Conservation (phyloP, 2,888 invertebrate species). For the Drosophila prostipennis region DNA sequence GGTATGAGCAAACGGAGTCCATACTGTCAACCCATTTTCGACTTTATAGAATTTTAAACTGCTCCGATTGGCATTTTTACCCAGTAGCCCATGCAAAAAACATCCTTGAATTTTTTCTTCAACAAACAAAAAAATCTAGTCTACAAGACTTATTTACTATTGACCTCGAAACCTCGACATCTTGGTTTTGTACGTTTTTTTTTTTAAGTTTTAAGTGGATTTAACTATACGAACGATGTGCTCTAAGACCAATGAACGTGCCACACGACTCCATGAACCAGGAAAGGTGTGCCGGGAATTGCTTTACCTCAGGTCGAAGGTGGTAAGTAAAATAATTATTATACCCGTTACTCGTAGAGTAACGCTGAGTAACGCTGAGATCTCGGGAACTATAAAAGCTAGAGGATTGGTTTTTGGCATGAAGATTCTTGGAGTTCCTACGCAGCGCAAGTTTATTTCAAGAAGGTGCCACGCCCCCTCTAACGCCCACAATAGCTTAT, state of each 20-base stretch:
- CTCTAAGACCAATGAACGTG: conserved; percentile 58
- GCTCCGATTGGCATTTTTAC: conserved; percentile 48
- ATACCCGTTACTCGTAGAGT: no score
- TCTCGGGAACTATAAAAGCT: no score
- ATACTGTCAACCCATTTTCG: conserved; percentile 8
- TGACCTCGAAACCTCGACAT: conserved; percentile 5
- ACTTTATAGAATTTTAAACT: not conserved
- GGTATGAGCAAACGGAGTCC: not conserved
- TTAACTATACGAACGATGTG: conserved; percentile 44
- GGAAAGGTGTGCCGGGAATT: conserved; percentile 67
- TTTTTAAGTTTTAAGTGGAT: not conserved
- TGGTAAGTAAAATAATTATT: conserved; percentile 52
- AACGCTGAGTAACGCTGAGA: no score
- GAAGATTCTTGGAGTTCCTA: no score
- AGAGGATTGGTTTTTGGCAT: no score
- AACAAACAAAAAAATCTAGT: not conserved
- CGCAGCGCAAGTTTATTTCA: no score
- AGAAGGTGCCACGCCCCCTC: no score
- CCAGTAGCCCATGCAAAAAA: conserved; percentile 58
- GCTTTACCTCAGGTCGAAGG: conserved; percentile 60
- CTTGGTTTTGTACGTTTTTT: conserved; percentile 1
- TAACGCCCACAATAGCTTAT: no score
- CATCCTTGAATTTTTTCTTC: conserved; percentile 20
- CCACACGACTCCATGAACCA: conserved; percentile 55
- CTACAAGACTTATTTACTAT: not conserved